These are phyloP conservation scores for Tipula confusa DNA, from an alignment of 2,888 invertebrate genomes.

Conservation along the genomic window DNA sequence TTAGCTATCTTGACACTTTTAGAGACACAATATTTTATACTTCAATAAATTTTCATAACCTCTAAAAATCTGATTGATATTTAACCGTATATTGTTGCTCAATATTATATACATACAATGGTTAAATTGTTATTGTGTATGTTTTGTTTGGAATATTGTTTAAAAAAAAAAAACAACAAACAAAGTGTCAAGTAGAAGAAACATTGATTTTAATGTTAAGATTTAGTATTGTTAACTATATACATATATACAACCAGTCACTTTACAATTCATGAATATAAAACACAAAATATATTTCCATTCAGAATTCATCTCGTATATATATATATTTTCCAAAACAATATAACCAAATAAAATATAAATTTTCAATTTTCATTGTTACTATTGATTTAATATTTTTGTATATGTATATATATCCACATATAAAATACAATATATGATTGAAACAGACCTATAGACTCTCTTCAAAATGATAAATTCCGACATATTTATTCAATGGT, in stretches of 20 bases:
- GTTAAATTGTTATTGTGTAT: not conserved
- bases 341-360: slow-evolving; percentile 20
- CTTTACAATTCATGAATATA: slow-evolving; percentile 25
- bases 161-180: not conserved
- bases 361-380: slow-evolving; percentile 20
- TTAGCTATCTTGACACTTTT: too few relatives aligned
- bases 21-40: not conserved
- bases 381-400: not conserved
- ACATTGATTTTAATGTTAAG: slow-evolving; percentile 20
- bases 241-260: too few relatives aligned
- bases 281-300: not conserved
- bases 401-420: not conserved
- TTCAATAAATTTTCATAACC: not conserved
- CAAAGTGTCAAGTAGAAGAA: slow-evolving; percentile 20
- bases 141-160: not conserved
- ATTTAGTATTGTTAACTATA: slow-evolving; percentile 12
- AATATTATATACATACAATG: slow-evolving; percentile 13
- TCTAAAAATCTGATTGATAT: slow-evolving; percentile 1
- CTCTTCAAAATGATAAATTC: slow-evolving; percentile 20
- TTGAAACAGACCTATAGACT: slow-evolving; percentile 25
- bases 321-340: not conserved
- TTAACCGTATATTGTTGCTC: not conserved
- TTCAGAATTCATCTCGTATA: not conserved
- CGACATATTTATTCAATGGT: slow-evolving; percentile 20
- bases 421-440: not conserved